Percentiles rank a stretch among this genome's conserved stretches.
Evolutionary conservation across 2,113 vertebrate species (phyloP).

Genomic region (Brevimyrus niger): DNA sequence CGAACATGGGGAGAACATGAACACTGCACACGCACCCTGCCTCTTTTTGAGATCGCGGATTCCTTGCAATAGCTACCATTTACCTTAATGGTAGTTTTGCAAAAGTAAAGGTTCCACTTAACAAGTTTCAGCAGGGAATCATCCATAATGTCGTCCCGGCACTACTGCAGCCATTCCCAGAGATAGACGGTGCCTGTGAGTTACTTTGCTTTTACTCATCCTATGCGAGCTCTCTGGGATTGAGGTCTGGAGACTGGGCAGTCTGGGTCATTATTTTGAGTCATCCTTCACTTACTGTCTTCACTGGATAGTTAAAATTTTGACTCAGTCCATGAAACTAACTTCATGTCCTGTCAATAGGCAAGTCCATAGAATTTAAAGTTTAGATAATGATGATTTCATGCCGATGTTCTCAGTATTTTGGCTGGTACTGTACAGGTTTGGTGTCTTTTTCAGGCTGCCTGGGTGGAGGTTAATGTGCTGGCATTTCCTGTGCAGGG

Average conservation of each 20-base stretch:
- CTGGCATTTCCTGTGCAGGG: background rate
- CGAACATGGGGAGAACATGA: background rate
- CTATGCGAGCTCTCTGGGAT: background rate
- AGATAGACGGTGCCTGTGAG: background rate
- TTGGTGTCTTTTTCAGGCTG: background rate
- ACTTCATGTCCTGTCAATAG: background rate
- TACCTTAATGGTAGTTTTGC: background rate
- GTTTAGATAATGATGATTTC: background rate
- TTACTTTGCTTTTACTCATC: background rate
- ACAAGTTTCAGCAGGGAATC: background rate
- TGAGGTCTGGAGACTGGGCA: background rate
- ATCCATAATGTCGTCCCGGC: background rate
- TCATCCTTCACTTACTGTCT: background rate
- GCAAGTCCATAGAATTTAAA: background rate
- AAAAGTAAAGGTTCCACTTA: background rate
- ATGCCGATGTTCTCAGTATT: background rate
- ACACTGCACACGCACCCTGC: background rate
- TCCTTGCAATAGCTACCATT: background rate
- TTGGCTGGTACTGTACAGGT: background rate
- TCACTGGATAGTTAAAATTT: background rate
- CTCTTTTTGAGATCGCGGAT: background rate
- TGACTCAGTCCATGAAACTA: background rate
- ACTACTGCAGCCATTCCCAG: background rate
- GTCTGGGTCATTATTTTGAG: background rate
- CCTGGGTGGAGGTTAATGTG: background rate